Conservation (phyloP, 1,140 invertebrate species). For the Solen grandis region DNA sequence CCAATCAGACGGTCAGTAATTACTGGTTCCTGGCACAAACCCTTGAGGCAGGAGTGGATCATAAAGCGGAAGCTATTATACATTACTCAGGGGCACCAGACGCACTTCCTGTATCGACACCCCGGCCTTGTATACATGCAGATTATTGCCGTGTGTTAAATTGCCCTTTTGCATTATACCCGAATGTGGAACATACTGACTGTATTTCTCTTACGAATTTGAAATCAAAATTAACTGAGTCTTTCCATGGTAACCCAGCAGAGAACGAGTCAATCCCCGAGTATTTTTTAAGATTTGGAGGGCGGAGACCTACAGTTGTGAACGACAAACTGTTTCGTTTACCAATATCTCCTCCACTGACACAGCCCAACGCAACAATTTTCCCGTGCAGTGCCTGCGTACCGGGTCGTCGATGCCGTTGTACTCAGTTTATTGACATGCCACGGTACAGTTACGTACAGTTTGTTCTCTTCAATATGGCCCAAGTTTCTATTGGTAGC, state of each 20-base stretch:
- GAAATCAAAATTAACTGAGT: background rate
- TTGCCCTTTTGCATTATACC: conserved; percentile 59
- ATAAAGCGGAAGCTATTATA: conserved; percentile 86
- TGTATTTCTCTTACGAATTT: conserved; percentile 48
- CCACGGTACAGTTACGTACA: conserved; percentile 41
- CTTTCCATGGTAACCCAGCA: background rate
- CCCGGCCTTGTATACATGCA: conserved; percentile 12
- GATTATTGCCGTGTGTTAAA: conserved; percentile 58
- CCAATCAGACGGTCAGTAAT: conserved; percentile 85
- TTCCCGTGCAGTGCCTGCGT: conserved; percentile 37
- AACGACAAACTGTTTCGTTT: conserved; percentile 37
- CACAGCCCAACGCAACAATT: conserved; percentile 46
- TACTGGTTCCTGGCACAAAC: conserved; percentile 90
- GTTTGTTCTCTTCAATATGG: conserved; percentile 76
- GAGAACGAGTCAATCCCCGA: conserved; percentile 45
- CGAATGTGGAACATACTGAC: conserved; percentile 22
- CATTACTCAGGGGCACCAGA: conserved; percentile 85
- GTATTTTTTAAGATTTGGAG: conserved; percentile 59
- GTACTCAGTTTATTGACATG: conserved; percentile 18
- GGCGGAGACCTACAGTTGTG: conserved; percentile 48
- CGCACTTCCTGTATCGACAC: conserved; percentile 71
- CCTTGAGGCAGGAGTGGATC: conserved; percentile 88
- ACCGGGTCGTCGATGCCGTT: conserved; percentile 29
- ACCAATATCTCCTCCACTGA: conserved; percentile 50
- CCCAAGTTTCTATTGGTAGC: conserved; percentile 83